Base-by-base conservation (phyloP, 92 coral and sea anemone genomes). In the Palythoa grandiflora region DNA sequence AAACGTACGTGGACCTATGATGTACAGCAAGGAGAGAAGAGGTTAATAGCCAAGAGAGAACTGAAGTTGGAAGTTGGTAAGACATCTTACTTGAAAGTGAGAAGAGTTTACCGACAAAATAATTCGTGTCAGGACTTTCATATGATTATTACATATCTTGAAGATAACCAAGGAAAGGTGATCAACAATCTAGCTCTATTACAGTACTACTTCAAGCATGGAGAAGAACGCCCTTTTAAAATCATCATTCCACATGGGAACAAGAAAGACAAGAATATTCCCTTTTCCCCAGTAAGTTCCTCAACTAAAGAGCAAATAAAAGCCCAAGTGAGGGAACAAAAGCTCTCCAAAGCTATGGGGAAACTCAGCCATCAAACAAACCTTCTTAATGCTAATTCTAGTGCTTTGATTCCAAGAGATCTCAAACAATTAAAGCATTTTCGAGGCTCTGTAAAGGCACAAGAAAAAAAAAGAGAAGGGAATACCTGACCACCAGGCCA, bases 1-100 rank as follows among this genome's bases (percentile, higher is more conserved):
- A 81, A 83, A 38, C 91, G 89, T 70, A 60, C 79, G 37, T 91
- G 93, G 93, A 77, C 83, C 50, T 91, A 73, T 70, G 91, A 91
- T 60, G 79, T 87, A 48, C 75, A 55, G 37, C 47, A 53, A 75
- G 71, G 54, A 51, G 70, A 79, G 44, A 36, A 38, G 85, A 89
- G 21, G 78, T 3, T 66, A 13, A 51, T 51, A 51, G 55, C 55
- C 55, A 0, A 51, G 55, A 51, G 55, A 51, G 55, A 51, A 51
- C 55, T 51, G 55, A 51, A 51, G 55, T 51, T 51, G 55, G 55
- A 51, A 51, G 55, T 51, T 51, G 55, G 55, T 51, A 51, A 51
- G 76, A 35, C 76, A 40, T 84, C 74, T 65, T 85, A 83, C 40
- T 36, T 90, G 72, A 78, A 77, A 11, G 79, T 90, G 40, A 90